Evolutionary conservation across 2,888 invertebrate genomes (phyloP).

Genomic region (Phrixothrix hirtus): DNA sequence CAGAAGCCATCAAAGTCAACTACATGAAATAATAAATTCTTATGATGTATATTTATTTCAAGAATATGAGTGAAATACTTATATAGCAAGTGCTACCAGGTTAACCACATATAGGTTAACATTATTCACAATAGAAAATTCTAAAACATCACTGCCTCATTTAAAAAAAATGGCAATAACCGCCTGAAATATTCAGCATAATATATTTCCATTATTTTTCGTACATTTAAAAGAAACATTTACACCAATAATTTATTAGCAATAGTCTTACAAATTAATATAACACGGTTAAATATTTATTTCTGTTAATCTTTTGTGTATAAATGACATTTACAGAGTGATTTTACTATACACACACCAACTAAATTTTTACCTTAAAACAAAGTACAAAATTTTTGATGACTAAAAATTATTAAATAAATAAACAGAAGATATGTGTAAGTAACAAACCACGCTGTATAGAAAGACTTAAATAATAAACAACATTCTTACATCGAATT

Average conservation of each 20-base stretch:
- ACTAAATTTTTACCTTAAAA: too few relatives aligned
- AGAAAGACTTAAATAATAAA: slow-evolving; percentile 36
- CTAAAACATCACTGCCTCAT: neutral
- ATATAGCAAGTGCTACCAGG: too few relatives aligned
- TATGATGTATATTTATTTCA: too few relatives aligned
- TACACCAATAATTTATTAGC: slow-evolving; percentile 34
- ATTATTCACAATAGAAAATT: too few relatives aligned
- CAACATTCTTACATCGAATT: slow-evolving; percentile 34
- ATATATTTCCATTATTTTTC: slow-evolving; percentile 1
- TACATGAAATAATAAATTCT: too few relatives aligned
- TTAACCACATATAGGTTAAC: too few relatives aligned
- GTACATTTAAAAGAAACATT: slow-evolving; percentile 30
- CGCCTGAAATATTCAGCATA: slow-evolving; percentile 4
- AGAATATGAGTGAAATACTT: too few relatives aligned
- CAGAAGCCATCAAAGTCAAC: too few relatives aligned
- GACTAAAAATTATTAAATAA: too few relatives aligned
- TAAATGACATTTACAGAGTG: slow-evolving; percentile 6
- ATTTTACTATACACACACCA: slow-evolving; percentile 4
- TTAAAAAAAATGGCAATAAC: neutral
- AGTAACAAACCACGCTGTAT: slow-evolving; percentile 12
- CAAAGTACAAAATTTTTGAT: too few relatives aligned
- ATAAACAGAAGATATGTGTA: slow-evolving; percentile 3
- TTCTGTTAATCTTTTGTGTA: slow-evolving; percentile 22
- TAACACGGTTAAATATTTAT: slow-evolving; percentile 35
- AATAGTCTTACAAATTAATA: slow-evolving; percentile 33